Conservation (phyloP, 2,888 invertebrate genomes). For the Eumerus sabulonum region DNA sequence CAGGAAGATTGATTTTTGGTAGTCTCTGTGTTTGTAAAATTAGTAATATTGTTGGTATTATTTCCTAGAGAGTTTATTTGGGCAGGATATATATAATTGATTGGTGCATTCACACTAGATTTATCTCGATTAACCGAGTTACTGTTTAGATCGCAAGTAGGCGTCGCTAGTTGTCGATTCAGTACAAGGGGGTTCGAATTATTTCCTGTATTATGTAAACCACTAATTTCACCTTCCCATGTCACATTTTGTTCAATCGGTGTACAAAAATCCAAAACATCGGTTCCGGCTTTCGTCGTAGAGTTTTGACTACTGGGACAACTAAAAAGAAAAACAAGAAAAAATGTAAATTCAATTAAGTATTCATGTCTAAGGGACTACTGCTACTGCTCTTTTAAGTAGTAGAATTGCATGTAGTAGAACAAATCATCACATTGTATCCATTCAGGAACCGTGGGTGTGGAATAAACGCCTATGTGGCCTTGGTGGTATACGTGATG, state of each 20-base stretch:
- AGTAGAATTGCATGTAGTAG: no score
- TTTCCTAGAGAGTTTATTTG: constrained; percentile 63
- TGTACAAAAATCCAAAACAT: not conserved
- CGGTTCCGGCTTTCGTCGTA: no score
- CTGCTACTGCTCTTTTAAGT: no score
- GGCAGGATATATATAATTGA: constrained; percentile 75
- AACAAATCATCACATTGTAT: no score
- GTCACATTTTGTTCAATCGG: not conserved
- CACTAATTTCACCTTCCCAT: not conserved
- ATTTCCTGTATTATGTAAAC: constrained; percentile 11
- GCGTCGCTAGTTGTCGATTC: constrained; percentile 75
- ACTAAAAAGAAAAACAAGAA: no score
- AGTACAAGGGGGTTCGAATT: constrained; percentile 75
- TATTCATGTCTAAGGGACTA: no score
- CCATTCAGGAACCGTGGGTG: no score
- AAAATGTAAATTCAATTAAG: no score
- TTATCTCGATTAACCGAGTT: not conserved
- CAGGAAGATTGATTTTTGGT: constrained; percentile 75
- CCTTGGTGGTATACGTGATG: no score
- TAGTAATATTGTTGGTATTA: not conserved
- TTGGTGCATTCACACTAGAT: constrained; percentile 73
- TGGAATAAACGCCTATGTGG: no score
- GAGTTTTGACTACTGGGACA: no score
- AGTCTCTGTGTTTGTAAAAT: constrained; percentile 61
- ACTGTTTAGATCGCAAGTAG: constrained; percentile 42